Evolutionary conservation across 2,113 vertebrate species (phyloP), one percentile per base, ranked within the genome.

Genomic region (Periophthalmus modestus): DNA sequence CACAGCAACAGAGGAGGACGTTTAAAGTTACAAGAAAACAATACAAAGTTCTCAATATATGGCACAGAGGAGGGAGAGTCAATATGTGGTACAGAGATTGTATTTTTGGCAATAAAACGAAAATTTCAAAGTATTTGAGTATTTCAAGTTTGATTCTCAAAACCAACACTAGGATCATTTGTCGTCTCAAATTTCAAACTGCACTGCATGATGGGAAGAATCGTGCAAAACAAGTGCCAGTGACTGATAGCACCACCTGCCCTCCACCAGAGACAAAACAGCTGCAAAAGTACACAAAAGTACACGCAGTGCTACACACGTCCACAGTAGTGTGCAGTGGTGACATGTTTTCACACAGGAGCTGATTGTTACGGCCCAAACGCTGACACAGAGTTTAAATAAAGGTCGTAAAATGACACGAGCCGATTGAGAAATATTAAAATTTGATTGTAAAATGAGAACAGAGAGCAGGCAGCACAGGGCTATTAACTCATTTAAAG

Each of bases 271-370:
- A 77, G 74, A 73, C 63, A 1, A 62, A 75, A 74, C 78, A 77
- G 55, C 39, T 69, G 68, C 71, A 68, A 10, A 43, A 59, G 71
- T 93, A 93, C 90, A 18, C 48, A 50, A 16, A 92, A 93, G 93
- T 57, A 57, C 55, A 57, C n/a, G 55, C n/a, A 57, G 55, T 57
- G 23, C 55, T 11, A 1, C 71, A 82, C 77, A 90, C 34, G 73
- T 79, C 76, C 79, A 75, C 93, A 93, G 92, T 89, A 93, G 93
- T 82, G 33, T 65, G 84, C 84, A 77, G 82, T 79, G 82, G 85
- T 75, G 70, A 54, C 54, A 21, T 23, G 55, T 23, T 23, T 57
- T 13, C 13, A 81, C 88, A 81, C 89, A 50, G 79, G 52, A n/a
- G 9, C 82, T 57, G 80, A 80, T 81, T 91, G 91, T 90, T 83